A percentile compares a stretch with the other conserved stretches of the same genome.
phyloP scores from a whole-genome alignment of 2,888 invertebrate species.

The Tridacna gigas region DNA sequence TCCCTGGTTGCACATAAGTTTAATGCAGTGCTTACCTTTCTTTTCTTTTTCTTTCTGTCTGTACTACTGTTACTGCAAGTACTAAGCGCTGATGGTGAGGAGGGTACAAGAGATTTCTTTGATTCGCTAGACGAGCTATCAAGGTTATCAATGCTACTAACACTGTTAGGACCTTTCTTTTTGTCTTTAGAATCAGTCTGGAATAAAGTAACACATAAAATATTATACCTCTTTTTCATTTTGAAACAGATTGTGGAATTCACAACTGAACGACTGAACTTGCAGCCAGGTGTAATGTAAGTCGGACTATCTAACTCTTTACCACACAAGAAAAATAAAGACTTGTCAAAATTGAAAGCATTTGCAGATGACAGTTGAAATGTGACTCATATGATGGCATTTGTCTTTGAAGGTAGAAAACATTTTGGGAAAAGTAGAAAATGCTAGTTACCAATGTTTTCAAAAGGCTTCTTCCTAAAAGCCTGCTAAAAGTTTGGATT shows the following conservation, averaged over 20 bases:
- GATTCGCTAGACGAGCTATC: conserved; percentile 75
- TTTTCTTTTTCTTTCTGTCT: conserved; percentile 76
- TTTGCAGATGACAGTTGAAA: too few species aligned
- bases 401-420: not conserved
- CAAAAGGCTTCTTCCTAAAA: not conserved
- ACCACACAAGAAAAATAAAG: too few species aligned
- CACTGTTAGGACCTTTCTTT: conserved; percentile 83
- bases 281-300: too few species aligned
- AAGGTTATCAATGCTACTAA: conserved; percentile 79
- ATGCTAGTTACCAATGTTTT: not conserved
- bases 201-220: not conserved
- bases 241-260: not conserved
- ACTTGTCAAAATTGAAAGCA: too few species aligned
- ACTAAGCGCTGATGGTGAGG: conserved; percentile 83
- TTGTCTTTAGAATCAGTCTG: conserved; percentile 68
- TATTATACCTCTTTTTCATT: not conserved
- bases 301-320: too few species aligned
- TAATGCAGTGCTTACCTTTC: conserved; percentile 5
- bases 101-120: conserved; percentile 76
- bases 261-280: too few species aligned
- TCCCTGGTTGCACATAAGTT: too few species aligned
- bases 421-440: not conserved
- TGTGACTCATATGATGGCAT: too few species aligned
- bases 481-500: too few species aligned
- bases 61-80: conserved; percentile 83